Conservation (phyloP, 2,888 invertebrate species). For the Perithous albicinctus region DNA sequence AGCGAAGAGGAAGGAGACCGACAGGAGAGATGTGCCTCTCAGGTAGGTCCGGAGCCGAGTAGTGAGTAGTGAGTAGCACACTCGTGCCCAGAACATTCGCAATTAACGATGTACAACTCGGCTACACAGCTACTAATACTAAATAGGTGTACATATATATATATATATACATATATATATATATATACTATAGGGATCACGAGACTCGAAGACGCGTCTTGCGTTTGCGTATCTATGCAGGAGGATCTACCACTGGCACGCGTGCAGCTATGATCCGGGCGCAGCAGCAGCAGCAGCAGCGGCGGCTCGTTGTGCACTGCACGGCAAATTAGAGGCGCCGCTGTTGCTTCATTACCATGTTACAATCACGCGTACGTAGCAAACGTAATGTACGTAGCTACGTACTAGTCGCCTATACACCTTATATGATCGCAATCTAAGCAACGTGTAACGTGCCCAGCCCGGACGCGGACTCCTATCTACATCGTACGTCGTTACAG, state of each 20-base stretch:
- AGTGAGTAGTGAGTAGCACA: slow-evolving; percentile 6
- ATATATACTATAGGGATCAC: slow-evolving; percentile 9
- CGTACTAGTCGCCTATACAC: slow-evolving; percentile 29
- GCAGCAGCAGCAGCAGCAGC: slow-evolving; percentile 23
- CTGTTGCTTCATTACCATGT: slow-evolving; percentile 58
- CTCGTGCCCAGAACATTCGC: slow-evolving; percentile 48
- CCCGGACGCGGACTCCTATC: slow-evolving; percentile 4
- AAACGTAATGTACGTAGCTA: slow-evolving; percentile 23
- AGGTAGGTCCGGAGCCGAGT: slow-evolving; percentile 31
- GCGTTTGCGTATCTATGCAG: slow-evolving; percentile 46
- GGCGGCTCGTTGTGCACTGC: slow-evolving; percentile 46
- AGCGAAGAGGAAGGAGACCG: slow-evolving; percentile 32
- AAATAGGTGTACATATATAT: slow-evolving; percentile 37
- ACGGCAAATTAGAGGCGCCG: slow-evolving; percentile 59
- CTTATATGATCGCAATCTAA: slow-evolving; percentile 60
- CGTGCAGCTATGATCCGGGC: slow-evolving; percentile 53
- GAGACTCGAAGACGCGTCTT: slow-evolving; percentile 25
- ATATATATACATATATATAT: slow-evolving; percentile 22
- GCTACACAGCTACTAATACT: slow-evolving; percentile 44
- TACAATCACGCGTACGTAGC: slow-evolving; percentile 51
- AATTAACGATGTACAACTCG: slow-evolving; percentile 60
- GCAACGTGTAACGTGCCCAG: slow-evolving; percentile 45
- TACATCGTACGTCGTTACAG: not conserved
- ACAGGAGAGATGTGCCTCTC: slow-evolving; percentile 21
- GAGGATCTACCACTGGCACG: slow-evolving; percentile 46